Conservation (phyloP, 2,797 vertebrate species). For the Ara ararauna region DNA sequence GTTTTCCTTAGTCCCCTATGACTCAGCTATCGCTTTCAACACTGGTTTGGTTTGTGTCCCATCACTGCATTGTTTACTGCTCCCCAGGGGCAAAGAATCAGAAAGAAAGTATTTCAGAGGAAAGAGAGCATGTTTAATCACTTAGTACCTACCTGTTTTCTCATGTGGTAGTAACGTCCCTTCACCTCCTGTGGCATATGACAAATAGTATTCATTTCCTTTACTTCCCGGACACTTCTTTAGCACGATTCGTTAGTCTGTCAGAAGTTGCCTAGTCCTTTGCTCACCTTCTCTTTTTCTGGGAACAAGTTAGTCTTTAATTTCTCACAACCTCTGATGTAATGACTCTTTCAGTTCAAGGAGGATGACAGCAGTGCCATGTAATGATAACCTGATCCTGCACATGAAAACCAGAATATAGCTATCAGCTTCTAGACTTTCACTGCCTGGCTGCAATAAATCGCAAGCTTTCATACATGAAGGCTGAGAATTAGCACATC, state of each 20-base stretch:
- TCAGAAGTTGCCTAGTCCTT: not conserved
- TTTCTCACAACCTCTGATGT: not conserved
- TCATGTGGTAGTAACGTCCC: fast-evolving
- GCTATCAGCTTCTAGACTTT: not conserved
- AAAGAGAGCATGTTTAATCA: not conserved
- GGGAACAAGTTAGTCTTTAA: not conserved
- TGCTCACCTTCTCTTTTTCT: not conserved
- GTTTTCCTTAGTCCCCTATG: not conserved
- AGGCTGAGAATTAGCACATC: not conserved
- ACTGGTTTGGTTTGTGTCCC: not conserved
- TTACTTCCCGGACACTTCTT: not conserved
- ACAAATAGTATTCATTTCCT: not conserved
- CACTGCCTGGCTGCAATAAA: not conserved
- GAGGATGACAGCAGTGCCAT: not conserved
- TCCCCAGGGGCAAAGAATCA: not conserved
- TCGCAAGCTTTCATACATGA: not conserved
- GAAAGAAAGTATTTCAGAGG: not conserved
- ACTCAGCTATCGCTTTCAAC: not conserved
- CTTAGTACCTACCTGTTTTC: not conserved
- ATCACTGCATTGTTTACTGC: not conserved
- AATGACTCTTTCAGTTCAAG: not conserved
- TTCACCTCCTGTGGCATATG: not conserved
- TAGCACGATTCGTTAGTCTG: not conserved
- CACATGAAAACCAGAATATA: not conserved
- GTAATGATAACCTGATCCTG: not conserved